Percentiles rank a stretch among this genome's conserved stretches.
Evolutionary conservation across 1,140 invertebrate genomes (phyloP).

Genomic region (Scaptomyza hsui): DNA sequence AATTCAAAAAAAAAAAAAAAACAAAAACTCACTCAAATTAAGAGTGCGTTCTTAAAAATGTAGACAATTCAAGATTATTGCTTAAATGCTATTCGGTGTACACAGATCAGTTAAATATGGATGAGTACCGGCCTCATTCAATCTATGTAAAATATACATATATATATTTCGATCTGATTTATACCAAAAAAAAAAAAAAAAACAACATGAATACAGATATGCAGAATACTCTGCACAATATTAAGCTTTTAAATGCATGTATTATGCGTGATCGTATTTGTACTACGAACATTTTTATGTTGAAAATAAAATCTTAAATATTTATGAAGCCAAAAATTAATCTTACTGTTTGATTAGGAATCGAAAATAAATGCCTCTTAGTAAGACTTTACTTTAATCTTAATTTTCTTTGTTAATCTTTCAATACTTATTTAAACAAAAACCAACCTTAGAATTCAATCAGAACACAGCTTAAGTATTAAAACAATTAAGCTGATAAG

Average conservation of each 20-base stretch:
- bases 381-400: too few relatives aligned
- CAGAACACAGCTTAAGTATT: too few relatives aligned
- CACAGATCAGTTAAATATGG: conserved; percentile 17
- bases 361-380: too few relatives aligned
- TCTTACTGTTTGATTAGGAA: not conserved
- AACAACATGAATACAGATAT: too few relatives aligned
- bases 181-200: conserved; percentile 5
- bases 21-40: not conserved
- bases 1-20: conserved; percentile 16
- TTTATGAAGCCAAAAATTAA: conserved; percentile 28
- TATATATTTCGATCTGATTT: conserved; percentile 28
- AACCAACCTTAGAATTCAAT: too few relatives aligned
- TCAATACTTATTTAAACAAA: too few relatives aligned
- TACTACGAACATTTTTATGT: conserved; percentile 49
- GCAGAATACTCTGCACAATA: conserved; percentile 18
- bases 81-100: conserved; percentile 25
- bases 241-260: conserved; percentile 34
- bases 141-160: conserved; percentile 8
- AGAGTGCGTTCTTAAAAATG: conserved; percentile 1
- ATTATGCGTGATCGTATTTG: conserved; percentile 35
- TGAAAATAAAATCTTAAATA: conserved; percentile 52
- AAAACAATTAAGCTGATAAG: conserved; percentile 2
- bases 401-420: too few relatives aligned
- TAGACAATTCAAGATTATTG: conserved; percentile 25
- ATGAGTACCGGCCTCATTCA: not conserved